These are phyloP conservation scores for Columba livia DNA, from an alignment of 2,113 vertebrate species.

Conservation along the genomic window DNA sequence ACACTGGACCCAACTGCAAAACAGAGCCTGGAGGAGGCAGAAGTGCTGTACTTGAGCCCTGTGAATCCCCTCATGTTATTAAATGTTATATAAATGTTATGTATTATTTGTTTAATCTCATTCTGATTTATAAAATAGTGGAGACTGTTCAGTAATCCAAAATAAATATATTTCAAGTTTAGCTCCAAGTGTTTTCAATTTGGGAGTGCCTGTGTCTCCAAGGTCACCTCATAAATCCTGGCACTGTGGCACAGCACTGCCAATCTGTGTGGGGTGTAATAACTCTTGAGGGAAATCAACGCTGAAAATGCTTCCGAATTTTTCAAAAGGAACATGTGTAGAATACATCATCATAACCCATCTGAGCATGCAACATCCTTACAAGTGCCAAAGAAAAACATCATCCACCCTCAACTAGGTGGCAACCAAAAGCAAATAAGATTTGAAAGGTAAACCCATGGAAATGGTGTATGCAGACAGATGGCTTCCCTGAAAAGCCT, in stretches of 20 bases:
- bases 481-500: conserved; percentile 2
- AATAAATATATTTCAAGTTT: conserved; percentile 33
- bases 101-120: conserved; percentile 47
- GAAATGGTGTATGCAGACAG: neutral
- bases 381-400: neutral
- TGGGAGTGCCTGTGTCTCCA: conserved; percentile 41
- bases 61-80: neutral
- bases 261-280: conserved; percentile 47
- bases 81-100: neutral
- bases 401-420: neutral
- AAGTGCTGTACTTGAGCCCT: neutral
- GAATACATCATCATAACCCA: conserved; percentile 50
- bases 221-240: conserved; percentile 68
- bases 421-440: neutral
- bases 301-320: conserved; percentile 51
- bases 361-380: neutral
- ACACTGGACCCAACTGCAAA: fast-evolving
- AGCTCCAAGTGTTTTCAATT: conserved; percentile 34
- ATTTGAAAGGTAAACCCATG: neutral
- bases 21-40: neutral
- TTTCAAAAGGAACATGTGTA: neutral
- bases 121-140: conserved; percentile 48
- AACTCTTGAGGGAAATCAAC: conserved; percentile 72
- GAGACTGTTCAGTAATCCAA: neutral
- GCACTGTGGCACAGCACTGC: conserved; percentile 31